Percentiles rank a stretch among this genome's conserved stretches.
Conservation (phyloP, 1,140 invertebrate genomes). For the Ceratina australensis region DNA sequence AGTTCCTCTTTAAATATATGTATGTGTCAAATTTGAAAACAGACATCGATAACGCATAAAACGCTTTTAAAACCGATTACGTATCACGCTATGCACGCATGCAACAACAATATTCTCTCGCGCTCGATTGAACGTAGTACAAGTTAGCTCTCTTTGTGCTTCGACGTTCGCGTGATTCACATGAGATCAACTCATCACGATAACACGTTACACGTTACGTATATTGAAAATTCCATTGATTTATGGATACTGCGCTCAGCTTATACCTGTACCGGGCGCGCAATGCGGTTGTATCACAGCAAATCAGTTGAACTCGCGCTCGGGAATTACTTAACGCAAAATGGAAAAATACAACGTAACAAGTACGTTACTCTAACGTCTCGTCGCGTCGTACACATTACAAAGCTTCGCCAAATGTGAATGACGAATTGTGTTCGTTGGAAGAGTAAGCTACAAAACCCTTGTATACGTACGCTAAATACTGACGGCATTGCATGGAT, state of each 20-base stretch:
- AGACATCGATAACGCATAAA: neutral
- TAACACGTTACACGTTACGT: slow-evolving; percentile 1
- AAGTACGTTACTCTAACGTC: no score
- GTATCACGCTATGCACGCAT: slow-evolving; percentile 2
- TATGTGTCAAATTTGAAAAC: neutral
- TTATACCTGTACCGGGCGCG: neutral
- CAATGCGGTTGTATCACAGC: slow-evolving; percentile 40
- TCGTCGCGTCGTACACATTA: slow-evolving; percentile 7
- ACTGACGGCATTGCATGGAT: slow-evolving; percentile 57
- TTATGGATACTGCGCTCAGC: slow-evolving; percentile 6
- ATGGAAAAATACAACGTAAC: slow-evolving; percentile 35
- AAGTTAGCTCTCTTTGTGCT: slow-evolving; percentile 28
- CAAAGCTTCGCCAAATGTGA: slow-evolving; percentile 34
- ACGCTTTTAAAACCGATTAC: neutral
- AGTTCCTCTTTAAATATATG: neutral
- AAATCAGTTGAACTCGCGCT: slow-evolving; percentile 26
- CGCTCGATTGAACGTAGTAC: slow-evolving; percentile 3
- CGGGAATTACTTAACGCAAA: slow-evolving; percentile 23
- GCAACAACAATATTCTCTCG: slow-evolving; percentile 21
- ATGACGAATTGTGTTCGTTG: slow-evolving; percentile 27
- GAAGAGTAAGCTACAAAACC: slow-evolving; percentile 39
- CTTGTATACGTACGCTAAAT: slow-evolving; percentile 33
- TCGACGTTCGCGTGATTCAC: neutral
- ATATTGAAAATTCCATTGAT: slow-evolving; percentile 12
- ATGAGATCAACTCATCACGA: slow-evolving; percentile 35